These are phyloP conservation scores for Agapornis roseicollis DNA, from an alignment of 2,113 vertebrate genomes.

Conservation along the genomic window DNA sequence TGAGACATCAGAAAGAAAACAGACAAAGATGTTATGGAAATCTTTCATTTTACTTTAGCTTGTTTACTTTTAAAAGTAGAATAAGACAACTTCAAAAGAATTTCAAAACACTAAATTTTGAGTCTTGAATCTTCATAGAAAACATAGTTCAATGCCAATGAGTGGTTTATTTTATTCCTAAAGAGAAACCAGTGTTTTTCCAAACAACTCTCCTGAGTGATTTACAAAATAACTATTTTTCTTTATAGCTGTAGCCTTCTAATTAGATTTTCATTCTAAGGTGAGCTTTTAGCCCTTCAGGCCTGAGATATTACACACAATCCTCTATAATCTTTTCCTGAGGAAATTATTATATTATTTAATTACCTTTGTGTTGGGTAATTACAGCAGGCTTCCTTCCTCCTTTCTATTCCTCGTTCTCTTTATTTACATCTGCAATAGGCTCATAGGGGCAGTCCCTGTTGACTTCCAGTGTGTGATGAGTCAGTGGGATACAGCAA, in stretches of 20 bases:
- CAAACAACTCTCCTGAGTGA: neutral
- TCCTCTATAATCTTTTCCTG: slow-evolving; percentile 48
- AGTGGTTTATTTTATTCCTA: neutral
- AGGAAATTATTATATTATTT: slow-evolving; percentile 22
- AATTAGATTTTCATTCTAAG: slow-evolving; percentile 9
- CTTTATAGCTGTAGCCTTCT: neutral
- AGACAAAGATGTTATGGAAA: neutral
- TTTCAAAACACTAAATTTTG: neutral
- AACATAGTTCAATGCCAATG: neutral
- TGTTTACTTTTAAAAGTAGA: neutral
- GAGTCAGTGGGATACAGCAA: neutral
- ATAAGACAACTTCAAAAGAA: neutral
- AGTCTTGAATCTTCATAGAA: neutral
- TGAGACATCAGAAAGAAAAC: neutral
- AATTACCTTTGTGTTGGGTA: neutral
- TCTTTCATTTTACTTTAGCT: neutral
- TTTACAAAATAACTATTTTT: neutral
- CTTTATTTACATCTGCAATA: neutral
- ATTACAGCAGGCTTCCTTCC: slow-evolving; percentile 5
- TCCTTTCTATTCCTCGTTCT: neutral
- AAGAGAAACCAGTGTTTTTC: slow-evolving; percentile 23
- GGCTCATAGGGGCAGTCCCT: neutral
- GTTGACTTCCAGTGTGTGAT: neutral
- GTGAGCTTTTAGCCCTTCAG: slow-evolving; percentile 23
- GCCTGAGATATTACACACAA: neutral